Conservation (phyloP, 2,113 vertebrate species). For the Charadrius vociferus region DNA sequence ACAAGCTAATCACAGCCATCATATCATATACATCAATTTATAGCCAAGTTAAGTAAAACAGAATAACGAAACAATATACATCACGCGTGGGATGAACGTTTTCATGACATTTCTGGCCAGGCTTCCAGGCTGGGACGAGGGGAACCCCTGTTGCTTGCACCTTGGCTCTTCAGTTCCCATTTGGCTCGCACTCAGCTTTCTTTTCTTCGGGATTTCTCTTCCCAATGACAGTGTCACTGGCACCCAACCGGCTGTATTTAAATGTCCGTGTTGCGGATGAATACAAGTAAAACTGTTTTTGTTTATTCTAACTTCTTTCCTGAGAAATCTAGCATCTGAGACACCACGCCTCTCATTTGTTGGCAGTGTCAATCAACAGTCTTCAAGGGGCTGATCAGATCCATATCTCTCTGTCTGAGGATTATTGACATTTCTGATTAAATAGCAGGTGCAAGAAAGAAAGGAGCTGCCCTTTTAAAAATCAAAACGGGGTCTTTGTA, state of each 20-base stretch:
- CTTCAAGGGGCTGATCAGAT: background rate
- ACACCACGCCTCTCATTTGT: fast-evolving
- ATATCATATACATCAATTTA: background rate
- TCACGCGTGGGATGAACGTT: fast-evolving
- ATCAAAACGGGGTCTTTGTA: background rate
- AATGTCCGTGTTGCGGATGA: background rate
- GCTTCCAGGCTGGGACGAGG: background rate
- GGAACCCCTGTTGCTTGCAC: background rate
- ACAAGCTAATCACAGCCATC: fast-evolving
- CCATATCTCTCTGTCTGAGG: background rate
- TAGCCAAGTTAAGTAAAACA: background rate
- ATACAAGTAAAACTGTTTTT: background rate
- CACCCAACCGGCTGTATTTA: background rate
- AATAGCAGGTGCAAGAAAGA: background rate
- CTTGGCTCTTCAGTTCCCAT: background rate
- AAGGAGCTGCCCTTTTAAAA: background rate
- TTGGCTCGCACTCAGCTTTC: background rate
- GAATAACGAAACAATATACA: background rate
- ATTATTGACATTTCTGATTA: background rate
- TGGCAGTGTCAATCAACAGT: background rate
- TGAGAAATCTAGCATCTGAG: background rate
- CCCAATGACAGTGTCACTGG: background rate
- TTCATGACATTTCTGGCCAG: background rate
- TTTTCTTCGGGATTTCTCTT: background rate
- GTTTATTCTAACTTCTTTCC: slow-evolving; percentile 21